phyloP scores from a whole-genome alignment of 2,888 invertebrate genomes.

The Hedychridium roseum region DNA sequence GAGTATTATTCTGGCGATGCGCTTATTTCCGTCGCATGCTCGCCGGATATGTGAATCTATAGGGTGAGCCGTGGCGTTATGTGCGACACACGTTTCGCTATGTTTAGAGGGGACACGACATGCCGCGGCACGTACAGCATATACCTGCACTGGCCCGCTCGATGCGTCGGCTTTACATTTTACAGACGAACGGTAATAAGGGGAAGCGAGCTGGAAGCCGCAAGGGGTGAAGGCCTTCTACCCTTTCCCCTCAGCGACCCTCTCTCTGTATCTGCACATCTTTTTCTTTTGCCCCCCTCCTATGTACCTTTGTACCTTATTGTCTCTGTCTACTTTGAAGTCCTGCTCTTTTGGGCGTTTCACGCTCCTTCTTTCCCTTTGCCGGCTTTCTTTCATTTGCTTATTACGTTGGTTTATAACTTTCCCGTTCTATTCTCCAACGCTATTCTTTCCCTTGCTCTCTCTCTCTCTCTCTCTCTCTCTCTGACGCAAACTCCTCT shows the following conservation, averaged over 20 bases:
- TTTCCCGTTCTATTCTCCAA: slow-evolving; percentile 1
- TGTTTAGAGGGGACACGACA: no score
- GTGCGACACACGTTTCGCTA: no score
- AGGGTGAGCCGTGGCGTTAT: no score
- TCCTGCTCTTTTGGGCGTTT: background rate
- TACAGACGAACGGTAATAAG: background rate
- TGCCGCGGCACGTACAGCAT: no score
- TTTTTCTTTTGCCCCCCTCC: no score
- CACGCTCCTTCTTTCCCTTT: background rate
- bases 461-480: slow-evolving; percentile 1
- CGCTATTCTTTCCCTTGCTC: slow-evolving; percentile 14
- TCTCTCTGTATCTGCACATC: background rate
- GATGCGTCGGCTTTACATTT: no score
- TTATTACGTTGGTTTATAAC: no score
- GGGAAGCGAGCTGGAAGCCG: background rate
- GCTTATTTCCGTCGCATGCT: no score
- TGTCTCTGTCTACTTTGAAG: background rate
- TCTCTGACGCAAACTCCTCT: background rate
- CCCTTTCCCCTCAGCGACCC: background rate
- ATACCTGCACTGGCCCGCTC: no score
- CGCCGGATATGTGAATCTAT: no score
- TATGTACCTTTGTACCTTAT: background rate
- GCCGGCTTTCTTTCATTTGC: no score
- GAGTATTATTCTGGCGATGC: no score
- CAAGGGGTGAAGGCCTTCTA: background rate